A percentile compares a stretch with the other conserved stretches of the same genome.
phyloP scores from a whole-genome alignment of 2,797 vertebrate species.

The Squalus acanthias region DNA sequence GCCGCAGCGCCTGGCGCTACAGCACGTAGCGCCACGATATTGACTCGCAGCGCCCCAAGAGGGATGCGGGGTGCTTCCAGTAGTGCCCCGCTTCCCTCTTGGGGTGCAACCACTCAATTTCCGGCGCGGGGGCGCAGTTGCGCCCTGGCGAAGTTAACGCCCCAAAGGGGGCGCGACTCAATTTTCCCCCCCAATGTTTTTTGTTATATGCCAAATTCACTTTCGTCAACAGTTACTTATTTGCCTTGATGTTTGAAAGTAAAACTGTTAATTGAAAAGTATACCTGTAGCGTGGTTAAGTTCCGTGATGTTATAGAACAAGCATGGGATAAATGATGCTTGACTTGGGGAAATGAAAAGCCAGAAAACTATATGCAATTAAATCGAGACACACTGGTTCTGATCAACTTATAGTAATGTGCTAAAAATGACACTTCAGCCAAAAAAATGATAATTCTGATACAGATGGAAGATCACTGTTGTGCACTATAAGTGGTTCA shows the following conservation, averaged over 20 bases:
- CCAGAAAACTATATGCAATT: background rate
- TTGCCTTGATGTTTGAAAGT: background rate
- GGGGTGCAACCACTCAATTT: too few species aligned
- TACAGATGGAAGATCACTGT: background rate
- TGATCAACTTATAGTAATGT: background rate
- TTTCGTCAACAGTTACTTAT: background rate
- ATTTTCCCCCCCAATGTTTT: background rate
- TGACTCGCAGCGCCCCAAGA: too few species aligned
- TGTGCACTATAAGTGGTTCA: background rate
- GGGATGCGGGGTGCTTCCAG: too few species aligned
- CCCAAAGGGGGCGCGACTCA: too few species aligned
- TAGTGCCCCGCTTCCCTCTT: too few species aligned
- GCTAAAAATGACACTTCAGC: background rate
- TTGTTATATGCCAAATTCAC: background rate
- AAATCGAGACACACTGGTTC: background rate
- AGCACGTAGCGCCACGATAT: too few species aligned
- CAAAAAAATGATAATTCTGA: background rate
- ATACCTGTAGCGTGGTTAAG: background rate
- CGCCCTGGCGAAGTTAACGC: too few species aligned
- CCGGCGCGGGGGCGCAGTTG: too few species aligned
- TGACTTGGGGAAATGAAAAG: background rate
- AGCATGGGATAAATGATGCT: background rate
- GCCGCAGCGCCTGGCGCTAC: too few species aligned
- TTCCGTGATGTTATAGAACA: background rate
- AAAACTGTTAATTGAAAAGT: background rate